Base-by-base conservation (phyloP, 2,113 vertebrate genomes). In the Rhynchomys soricoides region DNA sequence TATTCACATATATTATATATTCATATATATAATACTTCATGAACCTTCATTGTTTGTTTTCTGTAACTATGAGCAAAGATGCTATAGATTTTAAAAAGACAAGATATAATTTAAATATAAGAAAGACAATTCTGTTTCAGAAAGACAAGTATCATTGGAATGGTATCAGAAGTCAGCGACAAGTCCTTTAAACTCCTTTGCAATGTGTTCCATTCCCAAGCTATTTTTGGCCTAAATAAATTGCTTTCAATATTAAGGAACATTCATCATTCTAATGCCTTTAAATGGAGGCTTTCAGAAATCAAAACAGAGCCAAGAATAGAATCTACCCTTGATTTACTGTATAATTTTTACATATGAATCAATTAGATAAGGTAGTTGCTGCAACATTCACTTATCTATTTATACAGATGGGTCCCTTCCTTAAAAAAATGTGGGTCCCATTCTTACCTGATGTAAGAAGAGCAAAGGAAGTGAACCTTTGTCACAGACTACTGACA, bases 221-320 rank as follows among this genome's bases (percentile, higher is more conserved):
- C 50, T 70, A 8, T 93, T 57, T 68, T 81, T 95, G 66, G 24
- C 52, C 43, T 40, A 75, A 91, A 68, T 95, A 94, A 91, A 94
- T 26, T 34, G 11, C 50, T 89, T 70, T 91, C 5, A 21, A 57
- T 71, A 50, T 52, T 75, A 90, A 93, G 57, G 40, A 81, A 0
- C 26, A 6, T 15, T 5, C 31, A 50, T 62, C 64, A 68, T 87
- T 40, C 68, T 45, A 90, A 75, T 64, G 66, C n/a, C 40, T 75
- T 94, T 91, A 89, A 73, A 55, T 4, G 13, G 55, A 96, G 59
- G 40, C 87, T 89, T 95, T 55, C 64, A 77, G 93, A 93, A 94
- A 93, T 77, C 75, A 55, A 82, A 55, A 52, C 4, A 34, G 24
- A 71, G 73, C 40, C 52, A 87, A 87, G 62, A 90, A 73, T 24